Percentiles rank a stretch among this genome's conserved stretches.
These are phyloP conservation scores for Echinarachnius parma DNA, from an alignment of 53 echinoderm and acorn worm genomes.

Conservation along the genomic window DNA sequence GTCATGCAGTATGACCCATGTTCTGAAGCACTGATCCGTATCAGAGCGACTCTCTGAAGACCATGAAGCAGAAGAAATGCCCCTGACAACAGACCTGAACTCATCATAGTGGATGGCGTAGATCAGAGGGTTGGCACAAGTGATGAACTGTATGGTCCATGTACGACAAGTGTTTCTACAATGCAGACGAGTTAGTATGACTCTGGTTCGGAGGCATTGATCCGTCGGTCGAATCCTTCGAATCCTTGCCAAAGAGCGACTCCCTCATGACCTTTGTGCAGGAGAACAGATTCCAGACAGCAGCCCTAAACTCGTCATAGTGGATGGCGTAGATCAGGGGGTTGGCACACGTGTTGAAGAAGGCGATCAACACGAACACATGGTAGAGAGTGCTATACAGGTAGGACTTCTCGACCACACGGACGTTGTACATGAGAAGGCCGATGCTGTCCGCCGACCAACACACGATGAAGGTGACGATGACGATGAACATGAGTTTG, in stretches of 20 bases:
- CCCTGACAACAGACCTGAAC: constrained; percentile 6
- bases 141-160: no score
- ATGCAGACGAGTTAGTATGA: no score
- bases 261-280: background rate
- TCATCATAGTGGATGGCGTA: constrained; percentile 19
- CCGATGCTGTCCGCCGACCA: constrained; percentile 35
- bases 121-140: constrained; percentile 43
- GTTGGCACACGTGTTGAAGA: constrained; percentile 38
- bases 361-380: constrained; percentile 27
- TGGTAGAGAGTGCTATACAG: constrained; percentile 33
- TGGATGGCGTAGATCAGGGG: constrained; percentile 35
- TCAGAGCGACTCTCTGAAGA: constrained; percentile 4
- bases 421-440: constrained; percentile 17
- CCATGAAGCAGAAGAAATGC: background rate
- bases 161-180: no score
- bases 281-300: constrained; percentile 1
- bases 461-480: constrained; percentile 45
- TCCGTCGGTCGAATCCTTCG: no score
- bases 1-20: no score
- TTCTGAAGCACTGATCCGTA: no score
- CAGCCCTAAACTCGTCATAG: constrained; percentile 14
- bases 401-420: constrained; percentile 12
- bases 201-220: no score
- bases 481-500: constrained; percentile 39
- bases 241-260: constrained; percentile 23